phyloP scores from a whole-genome alignment of 2,888 invertebrate genomes.

The Exephanes ischioxanthus region DNA sequence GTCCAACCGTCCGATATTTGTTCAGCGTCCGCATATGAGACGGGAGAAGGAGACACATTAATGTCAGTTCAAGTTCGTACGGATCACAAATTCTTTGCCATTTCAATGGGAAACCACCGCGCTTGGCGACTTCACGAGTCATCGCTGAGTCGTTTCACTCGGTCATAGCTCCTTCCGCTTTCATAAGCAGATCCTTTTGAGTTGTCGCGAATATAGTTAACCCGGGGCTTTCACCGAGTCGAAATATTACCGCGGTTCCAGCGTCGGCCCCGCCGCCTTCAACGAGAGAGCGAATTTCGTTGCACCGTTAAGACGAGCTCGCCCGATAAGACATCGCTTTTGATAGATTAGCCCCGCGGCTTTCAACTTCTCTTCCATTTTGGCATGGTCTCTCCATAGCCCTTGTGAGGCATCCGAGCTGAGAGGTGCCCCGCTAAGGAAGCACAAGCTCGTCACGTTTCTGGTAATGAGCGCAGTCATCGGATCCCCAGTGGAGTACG shows the following conservation, averaged over 20 bases:
- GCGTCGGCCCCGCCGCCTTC: neutral
- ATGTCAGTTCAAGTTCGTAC: neutral
- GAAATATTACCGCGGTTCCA: slow-evolving; percentile 10
- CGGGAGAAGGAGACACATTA: neutral
- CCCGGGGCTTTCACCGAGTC: slow-evolving; percentile 11
- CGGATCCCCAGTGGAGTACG: slow-evolving; percentile 40
- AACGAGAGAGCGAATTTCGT: slow-evolving; percentile 9
- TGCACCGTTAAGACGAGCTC: slow-evolving; percentile 40
- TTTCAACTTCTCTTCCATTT: slow-evolving; percentile 54
- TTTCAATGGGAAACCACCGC: slow-evolving; percentile 4
- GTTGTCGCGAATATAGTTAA: slow-evolving; percentile 17
- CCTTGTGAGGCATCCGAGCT: slow-evolving; percentile 30
- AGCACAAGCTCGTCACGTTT: slow-evolving; percentile 62
- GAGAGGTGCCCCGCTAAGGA: slow-evolving; percentile 25
- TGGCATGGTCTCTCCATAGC: slow-evolving; percentile 37
- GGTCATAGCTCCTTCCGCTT: slow-evolving; percentile 2
- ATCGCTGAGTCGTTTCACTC: slow-evolving; percentile 20
- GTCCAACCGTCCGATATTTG: neutral
- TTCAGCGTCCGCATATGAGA: neutral
- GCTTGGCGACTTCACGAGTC: slow-evolving; percentile 25
- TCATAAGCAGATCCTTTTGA: slow-evolving; percentile 33
- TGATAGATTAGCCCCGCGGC: slow-evolving; percentile 63
- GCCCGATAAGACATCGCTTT: slow-evolving; percentile 61
- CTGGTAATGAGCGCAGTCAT: slow-evolving; percentile 62
- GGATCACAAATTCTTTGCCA: neutral